Evolutionary conservation across 2,888 invertebrate species (phyloP), one percentile per base, ranked within the genome.

Genomic region (Plebejus argus): DNA sequence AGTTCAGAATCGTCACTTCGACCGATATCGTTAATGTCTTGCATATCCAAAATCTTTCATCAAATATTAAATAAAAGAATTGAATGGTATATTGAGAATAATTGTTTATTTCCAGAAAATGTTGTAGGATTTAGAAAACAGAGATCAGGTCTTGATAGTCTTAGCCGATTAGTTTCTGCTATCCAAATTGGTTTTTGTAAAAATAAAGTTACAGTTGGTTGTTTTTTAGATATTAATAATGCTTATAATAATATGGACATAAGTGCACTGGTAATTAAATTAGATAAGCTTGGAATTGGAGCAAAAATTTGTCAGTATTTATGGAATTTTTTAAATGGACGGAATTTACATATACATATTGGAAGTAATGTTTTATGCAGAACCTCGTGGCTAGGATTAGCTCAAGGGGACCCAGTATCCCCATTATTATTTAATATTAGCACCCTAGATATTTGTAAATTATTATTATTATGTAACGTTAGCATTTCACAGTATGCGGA

Each of bases 401-500:
- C 78, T 12, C 78, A 80, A 58, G 80, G 79, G 1, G 77, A 79
- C 53, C 76, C 72, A 18, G 45, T 78, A 39, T 78, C 78, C 0
- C 77, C 79, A 45, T 18, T 78, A 3, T 70, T 78, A 61, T 78
- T 78, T 72, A 76, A 78, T 45, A 49, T 76, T 15, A 71, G 61
- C 10, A 78, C 79, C 7, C 39, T 61, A 28, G 75, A 77, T n/a
- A 76, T 80, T n/a, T 76, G 76, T 39, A 53, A 71, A 76, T 12
- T 20, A 33, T 70, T 56, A 28, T 5, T 28, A 28, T 28, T 28
- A 28, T 28, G 61, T 6, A 76, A 72, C 70, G 45, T 78, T 23
- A 53, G 45, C 3, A 74, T 80, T 66, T 79, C 75, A 23, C 80
- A 79, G 71, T 80, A 79, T 76, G 79, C 80, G 18, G 79, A 80